Base-by-base conservation (phyloP, 2,797 vertebrate genomes). In the Mycteria americana region DNA sequence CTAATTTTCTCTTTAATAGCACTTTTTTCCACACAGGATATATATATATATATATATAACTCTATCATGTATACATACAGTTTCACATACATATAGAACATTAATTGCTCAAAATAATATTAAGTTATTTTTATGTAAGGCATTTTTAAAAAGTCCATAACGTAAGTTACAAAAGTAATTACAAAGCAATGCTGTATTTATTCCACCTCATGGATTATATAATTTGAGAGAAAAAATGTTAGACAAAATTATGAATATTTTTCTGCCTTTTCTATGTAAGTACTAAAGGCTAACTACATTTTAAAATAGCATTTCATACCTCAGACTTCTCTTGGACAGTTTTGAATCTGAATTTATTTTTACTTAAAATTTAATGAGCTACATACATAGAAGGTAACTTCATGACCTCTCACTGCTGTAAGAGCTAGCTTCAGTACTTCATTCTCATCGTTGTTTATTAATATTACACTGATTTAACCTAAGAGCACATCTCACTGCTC, bases 1-100 rank as follows among this genome's bases (percentile, higher is more conserved):
- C 48, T 37, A 73, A 77, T 91, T 95, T 96, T 92, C 84, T 65
- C 50, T 93, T 92, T 91, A 89, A 77, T 31, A 64, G 57, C 18
- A 45, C 2, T 37, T 89, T 79, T 95, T 96, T 82, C 28, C 28
- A 43, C 48, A 88, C 4, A 35, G 27, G 60, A 37, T 25, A 53
- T 72, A 43, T 57, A 70, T 46, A 81, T 67, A 37, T 25, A 53
- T 72, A 43, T 57, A 70, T 46, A 81, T 67, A 39, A 48, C 27
- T 69, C 25, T 64, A 45, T 78, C n/a, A 46, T 25, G 11, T 48
- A 33, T 14, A 33, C 4, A 10, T 60, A 22, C 3, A 37, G 11
- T 77, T 74, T 88, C 19, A 31, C 7, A 50, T 62, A 30, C 8
- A 57, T 37, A 37, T 8, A 45, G 9, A 54, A 65, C 5, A 7